Percentiles rank a stretch among this genome's conserved stretches.
Conservation (phyloP, 2,797 vertebrate genomes). For the Arnoldichthys spilopterus region DNA sequence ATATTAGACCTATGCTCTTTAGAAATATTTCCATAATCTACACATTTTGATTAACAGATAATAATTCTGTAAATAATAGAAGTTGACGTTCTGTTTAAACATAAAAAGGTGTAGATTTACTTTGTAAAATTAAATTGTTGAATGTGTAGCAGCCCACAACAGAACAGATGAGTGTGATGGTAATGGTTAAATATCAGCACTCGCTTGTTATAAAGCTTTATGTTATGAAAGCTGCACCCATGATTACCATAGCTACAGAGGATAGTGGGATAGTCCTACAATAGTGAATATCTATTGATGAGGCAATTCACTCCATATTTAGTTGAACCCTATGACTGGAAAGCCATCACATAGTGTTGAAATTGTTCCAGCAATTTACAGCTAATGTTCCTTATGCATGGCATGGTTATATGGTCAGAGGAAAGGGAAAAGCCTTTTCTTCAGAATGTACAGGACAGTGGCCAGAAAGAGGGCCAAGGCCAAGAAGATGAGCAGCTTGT, state of each 20-base stretch:
- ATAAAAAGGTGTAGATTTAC: too few relatives aligned
- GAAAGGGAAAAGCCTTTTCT: conserved; percentile 96
- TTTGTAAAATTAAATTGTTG: too few relatives aligned
- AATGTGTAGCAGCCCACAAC: too few relatives aligned
- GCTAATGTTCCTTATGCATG: not conserved
- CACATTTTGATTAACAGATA: not conserved
- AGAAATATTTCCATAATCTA: not conserved
- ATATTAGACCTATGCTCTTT: not conserved
- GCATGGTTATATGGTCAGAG: conserved; percentile 74
- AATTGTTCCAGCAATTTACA: not conserved
- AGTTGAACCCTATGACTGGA: not conserved
- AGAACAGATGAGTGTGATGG: too few relatives aligned
- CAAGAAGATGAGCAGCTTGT: conserved; percentile 96
- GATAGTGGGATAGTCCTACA: not conserved
- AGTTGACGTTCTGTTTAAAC: too few relatives aligned
- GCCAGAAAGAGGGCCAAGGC: conserved; percentile 93
- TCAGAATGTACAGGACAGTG: conserved; percentile 94
- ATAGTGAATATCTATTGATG: not conserved
- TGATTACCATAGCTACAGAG: not conserved
- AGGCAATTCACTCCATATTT: not conserved
- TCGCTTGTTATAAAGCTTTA: conserved; percentile 10
- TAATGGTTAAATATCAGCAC: too few relatives aligned
- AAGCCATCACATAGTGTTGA: conserved; percentile 1
- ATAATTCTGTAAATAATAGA: too few relatives aligned
- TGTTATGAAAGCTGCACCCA: not conserved